Conservation (phyloP, 1,140 invertebrate genomes). For the Aphaenogaster ashmeadi region DNA sequence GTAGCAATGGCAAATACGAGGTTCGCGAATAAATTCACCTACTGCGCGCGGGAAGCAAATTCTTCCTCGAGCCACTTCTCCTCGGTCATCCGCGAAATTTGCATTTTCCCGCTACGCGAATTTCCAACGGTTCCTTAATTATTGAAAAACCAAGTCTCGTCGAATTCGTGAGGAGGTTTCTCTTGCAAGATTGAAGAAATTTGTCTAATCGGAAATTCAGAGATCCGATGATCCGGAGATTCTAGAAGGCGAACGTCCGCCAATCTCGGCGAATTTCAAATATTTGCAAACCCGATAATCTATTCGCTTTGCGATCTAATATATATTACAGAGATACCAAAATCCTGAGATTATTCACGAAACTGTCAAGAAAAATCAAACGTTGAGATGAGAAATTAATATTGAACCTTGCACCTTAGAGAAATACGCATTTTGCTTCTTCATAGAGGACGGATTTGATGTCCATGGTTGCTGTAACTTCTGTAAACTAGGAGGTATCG, state of each 20-base stretch:
- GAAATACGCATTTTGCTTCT: not conserved
- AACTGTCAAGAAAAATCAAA: not conserved
- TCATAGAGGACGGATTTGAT: not conserved
- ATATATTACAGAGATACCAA: not conserved
- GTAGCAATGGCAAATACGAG: not conserved
- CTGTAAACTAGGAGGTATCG: no score
- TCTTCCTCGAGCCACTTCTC: not conserved
- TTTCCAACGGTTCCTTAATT: conserved; percentile 46
- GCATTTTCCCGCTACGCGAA: conserved; percentile 17
- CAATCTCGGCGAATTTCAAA: conserved; percentile 29
- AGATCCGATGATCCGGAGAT: conserved; percentile 38
- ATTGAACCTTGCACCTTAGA: not conserved
- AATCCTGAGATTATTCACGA: not conserved
- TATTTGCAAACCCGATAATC: conserved; percentile 40
- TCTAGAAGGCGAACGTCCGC: not conserved
- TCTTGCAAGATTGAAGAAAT: conserved; percentile 50
- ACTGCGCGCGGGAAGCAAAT: not conserved
- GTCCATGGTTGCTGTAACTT: no score
- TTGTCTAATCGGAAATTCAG: conserved; percentile 49
- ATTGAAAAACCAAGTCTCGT: conserved; percentile 30
- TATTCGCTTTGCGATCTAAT: conserved; percentile 14
- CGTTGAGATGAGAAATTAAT: not conserved
- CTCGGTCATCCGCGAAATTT: conserved; percentile 38
- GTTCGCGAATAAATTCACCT: conserved; percentile 38
- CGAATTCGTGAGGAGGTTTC: conserved; percentile 40